Base-by-base conservation (phyloP, 2,888 invertebrate species). In the Heteropelma amictum region DNA sequence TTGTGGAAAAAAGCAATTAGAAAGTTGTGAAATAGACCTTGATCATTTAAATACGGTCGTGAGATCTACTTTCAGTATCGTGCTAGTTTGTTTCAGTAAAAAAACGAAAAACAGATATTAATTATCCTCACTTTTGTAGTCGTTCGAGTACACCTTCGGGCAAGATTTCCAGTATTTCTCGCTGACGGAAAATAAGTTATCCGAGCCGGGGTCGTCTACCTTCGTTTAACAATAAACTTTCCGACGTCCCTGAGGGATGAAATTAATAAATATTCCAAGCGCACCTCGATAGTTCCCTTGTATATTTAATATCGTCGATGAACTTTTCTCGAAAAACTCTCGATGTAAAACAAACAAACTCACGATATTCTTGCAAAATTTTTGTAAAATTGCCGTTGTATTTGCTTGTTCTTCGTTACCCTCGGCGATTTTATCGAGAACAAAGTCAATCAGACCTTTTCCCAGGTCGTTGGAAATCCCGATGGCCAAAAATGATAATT, bases 331-430 rank as follows among this genome's bases (percentile, higher is more conserved):
- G n/a, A n/a, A n/a, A n/a, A n/a, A n/a, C n/a, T n/a, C n/a, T n/a
- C n/a, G n/a, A n/a, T n/a, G n/a, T n/a, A n/a, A n/a, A n/a, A n/a
- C n/a, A n/a, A n/a, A n/a, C n/a, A n/a, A n/a, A n/a, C n/a, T n/a
- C n/a, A n/a, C n/a, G n/a, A n/a, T n/a, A n/a, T n/a, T 17, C 1
- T 33, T n/a, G 45, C 61, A 61, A 33, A 61, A 61, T 61, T 35
- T 70, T 61, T 45, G 23, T 19, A 70, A 40, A 33, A 61, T 63
- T 38, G 10, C 17, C 19, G 12, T 49, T n/a, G 28, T 38, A 17
- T 49, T 8, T 17, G 58, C n/a, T 19, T 8, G 33, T 14, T 10
- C 21, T 10, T 35, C 21, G 3, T 21, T 4, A 3, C 14, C 47
- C 10, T 23, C 33, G 10, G 23, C 26, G 7, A 61, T 60, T 19